phyloP scores from a whole-genome alignment of 2,797 vertebrate genomes.

The Halcyon badia region DNA sequence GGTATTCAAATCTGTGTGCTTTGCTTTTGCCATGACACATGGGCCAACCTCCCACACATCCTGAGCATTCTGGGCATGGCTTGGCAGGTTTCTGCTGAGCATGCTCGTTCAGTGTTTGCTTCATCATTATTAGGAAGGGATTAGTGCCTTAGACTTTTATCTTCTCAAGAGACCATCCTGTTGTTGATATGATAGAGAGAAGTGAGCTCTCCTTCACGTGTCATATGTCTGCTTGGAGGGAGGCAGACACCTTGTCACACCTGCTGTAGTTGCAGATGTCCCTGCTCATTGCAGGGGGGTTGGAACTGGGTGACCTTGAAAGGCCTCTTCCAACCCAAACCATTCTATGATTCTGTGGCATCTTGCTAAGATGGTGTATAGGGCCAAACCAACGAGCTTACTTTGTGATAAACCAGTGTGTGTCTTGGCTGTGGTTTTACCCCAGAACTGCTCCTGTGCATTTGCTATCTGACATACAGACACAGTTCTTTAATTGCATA shows the following conservation, averaged over 20 bases:
- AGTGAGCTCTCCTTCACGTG: not conserved
- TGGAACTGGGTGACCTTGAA: not conserved
- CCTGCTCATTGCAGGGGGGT: not conserved
- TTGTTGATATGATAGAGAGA: not conserved
- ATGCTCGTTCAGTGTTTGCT: not conserved
- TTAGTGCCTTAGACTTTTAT: not conserved
- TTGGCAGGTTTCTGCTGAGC: constrained; percentile 23
- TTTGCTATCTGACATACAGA: not conserved
- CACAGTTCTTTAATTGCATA: not conserved
- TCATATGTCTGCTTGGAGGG: not conserved
- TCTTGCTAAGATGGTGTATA: not conserved
- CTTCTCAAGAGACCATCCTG: not conserved
- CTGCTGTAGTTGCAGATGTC: not conserved
- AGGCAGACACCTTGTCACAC: not conserved
- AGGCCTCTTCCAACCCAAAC: not conserved
- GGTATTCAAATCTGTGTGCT: not conserved
- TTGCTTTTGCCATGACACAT: not conserved
- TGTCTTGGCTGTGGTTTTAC: not conserved
- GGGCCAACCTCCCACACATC: not conserved
- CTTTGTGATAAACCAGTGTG: not conserved
- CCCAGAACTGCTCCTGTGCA: not conserved
- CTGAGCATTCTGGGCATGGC: constrained; percentile 19
- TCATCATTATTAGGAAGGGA: not conserved
- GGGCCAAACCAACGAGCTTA: not conserved
- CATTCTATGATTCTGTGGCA: not conserved